Evolutionary conservation across 2,113 vertebrate genomes (phyloP).

Genomic region (Benitochromis conjunctus): DNA sequence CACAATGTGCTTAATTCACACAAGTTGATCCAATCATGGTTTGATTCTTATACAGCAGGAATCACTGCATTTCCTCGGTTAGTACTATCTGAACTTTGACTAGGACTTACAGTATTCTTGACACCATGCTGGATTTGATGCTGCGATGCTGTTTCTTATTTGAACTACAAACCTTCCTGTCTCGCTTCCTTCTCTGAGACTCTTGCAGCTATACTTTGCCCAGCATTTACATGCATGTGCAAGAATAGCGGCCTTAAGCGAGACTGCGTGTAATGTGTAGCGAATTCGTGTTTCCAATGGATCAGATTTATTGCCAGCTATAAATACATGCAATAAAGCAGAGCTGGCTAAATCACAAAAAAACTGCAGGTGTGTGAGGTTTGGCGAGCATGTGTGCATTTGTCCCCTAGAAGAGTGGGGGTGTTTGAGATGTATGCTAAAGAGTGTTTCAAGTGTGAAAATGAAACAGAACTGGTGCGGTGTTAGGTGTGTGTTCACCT

Average conservation of each 20-base stretch:
- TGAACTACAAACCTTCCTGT: not conserved
- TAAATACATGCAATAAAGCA: conserved; percentile 49
- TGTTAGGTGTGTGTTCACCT: not conserved
- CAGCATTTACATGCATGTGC: not conserved
- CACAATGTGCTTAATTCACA: not conserved
- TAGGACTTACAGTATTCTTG: accelerated
- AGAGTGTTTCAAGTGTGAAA: conserved; percentile 3
- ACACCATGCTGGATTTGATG: not conserved
- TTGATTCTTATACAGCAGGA: not conserved
- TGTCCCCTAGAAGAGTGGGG: not conserved
- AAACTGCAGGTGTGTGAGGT: conserved; percentile 45
- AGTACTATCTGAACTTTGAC: not conserved
- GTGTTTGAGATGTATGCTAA: not conserved
- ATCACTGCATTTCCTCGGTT: not conserved
- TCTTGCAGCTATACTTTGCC: not conserved
- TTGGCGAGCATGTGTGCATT: conserved; percentile 3
- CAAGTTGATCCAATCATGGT: not conserved
- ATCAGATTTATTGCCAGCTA: conserved; percentile 21
- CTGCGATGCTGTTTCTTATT: not conserved
- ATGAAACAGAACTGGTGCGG: conserved; percentile 19
- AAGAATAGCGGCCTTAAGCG: not conserved
- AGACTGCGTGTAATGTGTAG: not conserved
- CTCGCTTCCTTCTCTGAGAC: not conserved
- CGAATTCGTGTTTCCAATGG: conserved; percentile 5
- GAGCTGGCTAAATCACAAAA: conserved; percentile 19